Evolutionary conservation across 2,113 vertebrate genomes (phyloP).

Genomic region (Tamias sibiricus): DNA sequence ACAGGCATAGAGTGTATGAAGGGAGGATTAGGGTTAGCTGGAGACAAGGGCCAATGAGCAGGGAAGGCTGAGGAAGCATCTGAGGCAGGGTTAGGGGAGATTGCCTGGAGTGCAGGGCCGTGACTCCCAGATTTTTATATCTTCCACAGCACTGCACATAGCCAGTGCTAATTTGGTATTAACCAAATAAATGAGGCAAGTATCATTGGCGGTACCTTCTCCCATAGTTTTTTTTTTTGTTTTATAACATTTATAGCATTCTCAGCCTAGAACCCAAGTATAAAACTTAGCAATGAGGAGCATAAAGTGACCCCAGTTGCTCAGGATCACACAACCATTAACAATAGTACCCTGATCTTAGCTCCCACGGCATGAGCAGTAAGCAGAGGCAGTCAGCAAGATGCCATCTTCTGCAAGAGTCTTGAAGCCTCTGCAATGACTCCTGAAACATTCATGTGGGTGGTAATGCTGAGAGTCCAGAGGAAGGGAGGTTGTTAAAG

Average conservation of each 20-base stretch:
- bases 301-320: not conserved
- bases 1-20: not conserved
- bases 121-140: not conserved
- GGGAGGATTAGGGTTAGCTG: too few relatives aligned
- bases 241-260: not conserved
- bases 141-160: not conserved
- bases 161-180: not conserved
- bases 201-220: not conserved
- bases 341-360: not conserved
- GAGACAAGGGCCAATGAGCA: not conserved
- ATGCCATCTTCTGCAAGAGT: too few relatives aligned
- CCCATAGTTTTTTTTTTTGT: not conserved
- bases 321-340: not conserved
- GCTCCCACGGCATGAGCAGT: not conserved
- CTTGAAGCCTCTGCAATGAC: not conserved
- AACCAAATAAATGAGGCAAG: not conserved
- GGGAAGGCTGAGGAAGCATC: not conserved
- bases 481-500: not conserved
- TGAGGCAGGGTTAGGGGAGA: not conserved
- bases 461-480: not conserved
- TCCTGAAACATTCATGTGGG: not conserved
- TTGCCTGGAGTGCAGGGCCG: not conserved
- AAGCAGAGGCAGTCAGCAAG: not conserved
- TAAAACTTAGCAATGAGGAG: conserved; percentile 27
- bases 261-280: not conserved